These are phyloP conservation scores for Onychostruthus taczanowskii DNA, from an alignment of 2,113 vertebrate genomes.

Conservation along the genomic window DNA sequence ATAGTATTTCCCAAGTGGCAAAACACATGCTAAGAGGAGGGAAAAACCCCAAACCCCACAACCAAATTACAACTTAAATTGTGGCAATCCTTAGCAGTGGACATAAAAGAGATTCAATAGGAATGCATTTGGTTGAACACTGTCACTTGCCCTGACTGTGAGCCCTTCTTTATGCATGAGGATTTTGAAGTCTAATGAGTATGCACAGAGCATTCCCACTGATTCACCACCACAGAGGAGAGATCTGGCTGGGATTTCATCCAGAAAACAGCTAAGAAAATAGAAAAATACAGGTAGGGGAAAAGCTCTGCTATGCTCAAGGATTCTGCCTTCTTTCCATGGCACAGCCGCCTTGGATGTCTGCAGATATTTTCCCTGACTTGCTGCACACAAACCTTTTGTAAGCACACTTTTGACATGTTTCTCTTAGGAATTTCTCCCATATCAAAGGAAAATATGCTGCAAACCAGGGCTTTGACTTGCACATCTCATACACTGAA, in stretches of 20 bases:
- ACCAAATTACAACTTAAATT: not conserved
- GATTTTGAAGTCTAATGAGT: slow-evolving; percentile 26
- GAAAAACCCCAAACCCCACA: not conserved
- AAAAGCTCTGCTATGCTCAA: not conserved
- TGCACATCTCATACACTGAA: not conserved
- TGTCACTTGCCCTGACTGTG: not conserved
- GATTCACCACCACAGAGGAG: slow-evolving; percentile 9
- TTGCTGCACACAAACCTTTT: not conserved
- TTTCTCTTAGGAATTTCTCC: not conserved
- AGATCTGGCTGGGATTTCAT: not conserved
- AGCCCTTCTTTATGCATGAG: slow-evolving; percentile 23
- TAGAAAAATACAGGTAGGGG: not conserved
- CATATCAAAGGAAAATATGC: not conserved
- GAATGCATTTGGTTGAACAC: not conserved
- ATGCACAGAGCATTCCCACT: slow-evolving; percentile 27
- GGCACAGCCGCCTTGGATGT: fast-evolving
- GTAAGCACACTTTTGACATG: not conserved
- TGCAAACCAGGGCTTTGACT: not conserved
- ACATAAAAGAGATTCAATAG: not conserved
- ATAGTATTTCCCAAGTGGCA: not conserved
- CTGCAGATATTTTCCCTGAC: not conserved
- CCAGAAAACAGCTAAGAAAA: slow-evolving; percentile 11
- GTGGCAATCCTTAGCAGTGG: not conserved
- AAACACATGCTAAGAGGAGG: not conserved
- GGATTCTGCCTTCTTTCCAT: not conserved